These are phyloP conservation scores for Drosophila borborema DNA, from an alignment of 2,888 invertebrate genomes.

Conservation along the genomic window DNA sequence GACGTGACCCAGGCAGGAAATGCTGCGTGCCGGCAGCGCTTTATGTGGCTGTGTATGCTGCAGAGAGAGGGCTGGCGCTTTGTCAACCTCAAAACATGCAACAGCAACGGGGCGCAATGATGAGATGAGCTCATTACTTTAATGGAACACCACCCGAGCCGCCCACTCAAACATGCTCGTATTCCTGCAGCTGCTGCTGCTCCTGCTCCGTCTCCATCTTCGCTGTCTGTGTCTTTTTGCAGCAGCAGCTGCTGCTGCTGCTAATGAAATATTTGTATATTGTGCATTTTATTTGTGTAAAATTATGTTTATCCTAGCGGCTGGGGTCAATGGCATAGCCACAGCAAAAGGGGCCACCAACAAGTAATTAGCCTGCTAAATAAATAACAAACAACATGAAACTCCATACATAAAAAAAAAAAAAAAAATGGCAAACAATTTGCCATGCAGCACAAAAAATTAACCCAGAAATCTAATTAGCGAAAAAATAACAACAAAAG, in stretches of 20 bases:
- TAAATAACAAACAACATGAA: conserved; percentile 51
- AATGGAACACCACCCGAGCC: conserved; percentile 52
- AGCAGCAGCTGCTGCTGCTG: conserved; percentile 43
- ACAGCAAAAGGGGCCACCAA: conserved; percentile 33
- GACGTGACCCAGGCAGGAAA: conserved; percentile 58
- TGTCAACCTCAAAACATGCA: conserved; percentile 68
- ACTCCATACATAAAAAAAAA: conserved; percentile 4
- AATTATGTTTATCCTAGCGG: conserved; percentile 33
- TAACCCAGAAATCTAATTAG: conserved; percentile 83
- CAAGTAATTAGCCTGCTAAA: conserved; percentile 69
- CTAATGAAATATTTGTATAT: conserved; percentile 68
- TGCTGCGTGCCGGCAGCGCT: conserved; percentile 65
- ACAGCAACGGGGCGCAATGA: conserved; percentile 44
- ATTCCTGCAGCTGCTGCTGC: conserved; percentile 21
- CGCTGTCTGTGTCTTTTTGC: conserved; percentile 39
- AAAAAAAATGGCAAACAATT: conserved; percentile 56
- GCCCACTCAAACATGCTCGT: background rate
- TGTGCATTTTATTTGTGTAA: conserved; percentile 66
- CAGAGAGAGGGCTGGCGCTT: conserved; percentile 40
- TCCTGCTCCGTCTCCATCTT: background rate
- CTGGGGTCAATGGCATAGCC: conserved; percentile 45
- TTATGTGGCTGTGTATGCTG: conserved; percentile 41
- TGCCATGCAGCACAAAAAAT: conserved; percentile 46
- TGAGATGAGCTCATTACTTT: conserved; percentile 78
- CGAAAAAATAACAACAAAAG: conserved; percentile 33